Conservation (phyloP, 2,113 vertebrate genomes). For the Toxostoma redivivum region DNA sequence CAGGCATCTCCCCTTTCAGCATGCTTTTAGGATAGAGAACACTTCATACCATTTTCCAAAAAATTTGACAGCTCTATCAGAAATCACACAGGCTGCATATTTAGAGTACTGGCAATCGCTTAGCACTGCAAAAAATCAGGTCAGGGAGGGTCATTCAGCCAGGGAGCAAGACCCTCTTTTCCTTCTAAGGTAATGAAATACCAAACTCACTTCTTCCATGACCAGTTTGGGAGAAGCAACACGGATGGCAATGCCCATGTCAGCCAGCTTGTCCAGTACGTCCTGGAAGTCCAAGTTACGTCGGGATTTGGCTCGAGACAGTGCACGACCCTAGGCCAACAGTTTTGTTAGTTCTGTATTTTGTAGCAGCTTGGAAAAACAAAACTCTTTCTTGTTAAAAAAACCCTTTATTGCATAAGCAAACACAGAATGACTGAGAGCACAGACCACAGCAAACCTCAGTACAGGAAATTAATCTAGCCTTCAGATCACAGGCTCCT, state of each 20-base stretch:
- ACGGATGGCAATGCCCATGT: conserved; percentile 94
- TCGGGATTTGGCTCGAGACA: conserved; percentile 95
- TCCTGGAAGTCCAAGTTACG: conserved; percentile 98
- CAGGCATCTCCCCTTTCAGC: neutral
- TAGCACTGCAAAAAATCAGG: neutral
- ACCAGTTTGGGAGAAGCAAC: conserved; percentile 98
- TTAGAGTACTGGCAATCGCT: neutral
- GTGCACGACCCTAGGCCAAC: conserved; percentile 84
- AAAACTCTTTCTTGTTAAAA: neutral
- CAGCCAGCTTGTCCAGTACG: conserved; percentile 94
- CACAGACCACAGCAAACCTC: neutral
- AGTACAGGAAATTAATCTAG: neutral
- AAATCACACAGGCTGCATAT: neutral
- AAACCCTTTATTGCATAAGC: neutral
- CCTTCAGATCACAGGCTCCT: neutral
- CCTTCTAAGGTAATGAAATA: neutral
- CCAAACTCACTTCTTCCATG: conserved; percentile 91
- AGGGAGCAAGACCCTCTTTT: neutral
- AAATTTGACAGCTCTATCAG: neutral
- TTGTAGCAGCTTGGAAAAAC: neutral
- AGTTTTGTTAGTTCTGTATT: neutral
- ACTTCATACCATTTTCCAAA: neutral
- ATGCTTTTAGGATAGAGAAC: neutral
- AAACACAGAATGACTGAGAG: neutral
- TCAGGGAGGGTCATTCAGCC: neutral